phyloP scores from a whole-genome alignment of 2,888 invertebrate species.

The Xylocampa areola region DNA sequence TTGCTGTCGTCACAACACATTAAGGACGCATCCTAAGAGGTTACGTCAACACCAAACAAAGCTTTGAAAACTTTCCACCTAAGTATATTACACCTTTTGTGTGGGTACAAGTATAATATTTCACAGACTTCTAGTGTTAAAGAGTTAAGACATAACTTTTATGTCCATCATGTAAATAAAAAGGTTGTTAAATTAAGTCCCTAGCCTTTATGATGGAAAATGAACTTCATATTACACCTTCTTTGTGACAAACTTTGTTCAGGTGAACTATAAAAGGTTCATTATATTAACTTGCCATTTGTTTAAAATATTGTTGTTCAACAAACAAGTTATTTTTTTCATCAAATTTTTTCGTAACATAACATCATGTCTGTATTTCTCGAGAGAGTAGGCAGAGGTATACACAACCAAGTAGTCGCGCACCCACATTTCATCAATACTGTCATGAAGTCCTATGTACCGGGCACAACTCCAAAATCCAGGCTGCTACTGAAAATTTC shows the following conservation, averaged over 20 bases:
- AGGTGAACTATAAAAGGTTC: background rate
- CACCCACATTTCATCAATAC: too few species aligned
- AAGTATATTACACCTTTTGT: constrained; percentile 20
- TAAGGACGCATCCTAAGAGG: too few species aligned
- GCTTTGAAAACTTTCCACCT: constrained; percentile 21
- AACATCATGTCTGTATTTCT: too few species aligned
- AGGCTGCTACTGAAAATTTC: too few species aligned
- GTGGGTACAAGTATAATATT: constrained; percentile 1
- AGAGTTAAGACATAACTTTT: constrained; percentile 7
- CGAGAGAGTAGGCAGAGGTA: too few species aligned
- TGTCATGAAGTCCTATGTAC: too few species aligned
- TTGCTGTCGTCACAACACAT: too few species aligned
- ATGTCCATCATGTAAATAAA: constrained; percentile 12
- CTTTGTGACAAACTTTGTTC: constrained; percentile 18
- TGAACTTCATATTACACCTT: constrained; percentile 2
- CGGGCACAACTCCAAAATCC: too few species aligned
- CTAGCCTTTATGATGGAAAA: constrained; percentile 1
- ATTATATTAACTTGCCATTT: constrained; percentile 4
- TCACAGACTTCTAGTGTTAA: constrained; percentile 18
- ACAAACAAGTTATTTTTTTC: too few species aligned
- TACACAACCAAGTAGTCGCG: too few species aligned
- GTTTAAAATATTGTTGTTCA: background rate
- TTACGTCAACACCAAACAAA: constrained; percentile 26
- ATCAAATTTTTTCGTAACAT: too few species aligned
- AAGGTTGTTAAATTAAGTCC: background rate